Conservation (phyloP, 2,888 invertebrate genomes). For the Argyra leucocephala region DNA sequence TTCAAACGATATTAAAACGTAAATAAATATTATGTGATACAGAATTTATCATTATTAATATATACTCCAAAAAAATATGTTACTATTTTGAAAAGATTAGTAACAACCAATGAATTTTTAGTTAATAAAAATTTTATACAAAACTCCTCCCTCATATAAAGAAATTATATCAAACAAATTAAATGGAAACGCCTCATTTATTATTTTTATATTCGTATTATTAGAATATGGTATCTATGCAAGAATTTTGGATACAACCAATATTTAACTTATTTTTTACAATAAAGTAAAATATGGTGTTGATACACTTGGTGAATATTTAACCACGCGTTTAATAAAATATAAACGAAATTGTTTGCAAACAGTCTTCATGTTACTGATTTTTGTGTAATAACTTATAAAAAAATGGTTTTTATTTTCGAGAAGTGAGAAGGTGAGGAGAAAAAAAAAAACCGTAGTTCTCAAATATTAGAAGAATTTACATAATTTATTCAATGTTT, state of each 20-base stretch:
- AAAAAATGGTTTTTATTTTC: neutral
- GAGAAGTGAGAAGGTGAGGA: conserved; percentile 1
- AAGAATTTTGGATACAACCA: neutral
- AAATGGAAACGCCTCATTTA: neutral
- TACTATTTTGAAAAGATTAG: neutral
- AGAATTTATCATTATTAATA: too few species aligned
- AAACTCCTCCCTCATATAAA: neutral
- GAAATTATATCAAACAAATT: neutral
- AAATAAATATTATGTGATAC: too few species aligned
- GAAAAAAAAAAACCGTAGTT: neutral
- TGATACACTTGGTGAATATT: neutral
- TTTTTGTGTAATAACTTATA: conserved; percentile 4
- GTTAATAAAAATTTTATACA: neutral
- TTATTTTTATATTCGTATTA: neutral
- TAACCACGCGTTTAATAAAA: conserved; percentile 6
- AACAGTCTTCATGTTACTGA: neutral
- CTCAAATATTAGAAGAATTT: neutral
- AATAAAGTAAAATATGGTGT: neutral
- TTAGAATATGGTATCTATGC: neutral
- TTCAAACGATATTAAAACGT: too few species aligned
- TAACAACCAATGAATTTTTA: neutral
- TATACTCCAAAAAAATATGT: too few species aligned
- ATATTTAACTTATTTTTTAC: conserved; percentile 3
- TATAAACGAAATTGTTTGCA: neutral
- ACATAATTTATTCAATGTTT: neutral